phyloP scores from a whole-genome alignment of 2,797 vertebrate species.

The Babyrousa celebensis region DNA sequence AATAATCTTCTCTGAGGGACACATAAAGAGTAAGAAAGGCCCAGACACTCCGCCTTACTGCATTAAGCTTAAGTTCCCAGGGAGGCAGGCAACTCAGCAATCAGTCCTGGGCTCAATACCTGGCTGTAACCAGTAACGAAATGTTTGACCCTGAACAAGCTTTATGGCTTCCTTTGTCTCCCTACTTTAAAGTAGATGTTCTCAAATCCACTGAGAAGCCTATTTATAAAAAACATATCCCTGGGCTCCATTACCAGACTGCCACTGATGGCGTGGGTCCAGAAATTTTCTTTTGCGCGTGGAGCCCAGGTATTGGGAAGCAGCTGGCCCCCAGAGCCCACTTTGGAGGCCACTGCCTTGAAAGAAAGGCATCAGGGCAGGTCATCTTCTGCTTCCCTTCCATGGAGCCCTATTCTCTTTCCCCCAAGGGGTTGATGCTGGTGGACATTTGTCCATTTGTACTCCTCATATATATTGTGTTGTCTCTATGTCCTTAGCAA shows the following conservation, averaged over 20 bases:
- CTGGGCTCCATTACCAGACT: background rate
- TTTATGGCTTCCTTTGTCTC: background rate
- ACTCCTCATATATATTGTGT: background rate
- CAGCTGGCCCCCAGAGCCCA: background rate
- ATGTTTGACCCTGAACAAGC: background rate
- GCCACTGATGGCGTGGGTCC: too few relatives aligned
- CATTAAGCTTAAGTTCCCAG: background rate
- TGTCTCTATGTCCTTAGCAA: background rate
- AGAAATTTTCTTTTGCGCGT: background rate
- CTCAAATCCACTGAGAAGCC: background rate
- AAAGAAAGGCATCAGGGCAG: background rate
- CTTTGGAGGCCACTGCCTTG: background rate
- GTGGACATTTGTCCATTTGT: background rate
- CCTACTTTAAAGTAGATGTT: background rate
- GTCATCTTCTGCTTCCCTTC: background rate
- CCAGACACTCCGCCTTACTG: background rate
- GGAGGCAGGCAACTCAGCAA: background rate
- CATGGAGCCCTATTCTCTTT: background rate
- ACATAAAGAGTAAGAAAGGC: background rate
- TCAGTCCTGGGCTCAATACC: background rate
- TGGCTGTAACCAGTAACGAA: background rate
- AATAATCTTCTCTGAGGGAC: background rate
- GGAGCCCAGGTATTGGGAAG: background rate
- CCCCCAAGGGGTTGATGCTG: background rate
- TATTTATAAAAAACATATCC: background rate